Evolutionary conservation across 2,888 invertebrate genomes (phyloP).

Genomic region (Agrotis ipsilon): DNA sequence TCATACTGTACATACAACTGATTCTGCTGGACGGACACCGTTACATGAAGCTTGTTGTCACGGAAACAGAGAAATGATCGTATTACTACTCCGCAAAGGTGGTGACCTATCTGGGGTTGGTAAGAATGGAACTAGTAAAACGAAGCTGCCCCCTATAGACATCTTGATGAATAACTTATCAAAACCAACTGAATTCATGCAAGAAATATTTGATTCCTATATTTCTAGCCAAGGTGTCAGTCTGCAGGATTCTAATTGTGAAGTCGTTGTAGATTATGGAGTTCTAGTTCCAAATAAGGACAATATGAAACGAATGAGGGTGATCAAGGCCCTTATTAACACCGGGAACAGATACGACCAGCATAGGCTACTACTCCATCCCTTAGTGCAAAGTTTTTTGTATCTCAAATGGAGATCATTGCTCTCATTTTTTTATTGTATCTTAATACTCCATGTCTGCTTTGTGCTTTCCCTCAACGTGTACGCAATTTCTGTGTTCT

Average conservation of each 20-base stretch:
- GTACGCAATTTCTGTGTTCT: constrained; percentile 70
- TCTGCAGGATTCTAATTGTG: constrained; percentile 68
- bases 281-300: constrained; percentile 75
- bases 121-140: constrained; percentile 17
- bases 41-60: constrained; percentile 80
- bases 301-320: constrained; percentile 83
- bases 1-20: constrained; percentile 65
- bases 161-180: constrained; percentile 82
- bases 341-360: constrained; percentile 82
- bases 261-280: constrained; percentile 83
- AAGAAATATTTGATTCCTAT: constrained; percentile 84
- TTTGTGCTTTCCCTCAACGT: constrained; percentile 84
- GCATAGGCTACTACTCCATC: constrained; percentile 85
- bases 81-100: constrained; percentile 75
- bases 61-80: constrained; percentile 89
- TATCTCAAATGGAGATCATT: constrained; percentile 88
- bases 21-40: constrained; percentile 36
- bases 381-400: constrained; percentile 88
- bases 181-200: constrained; percentile 85
- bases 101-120: constrained; percentile 69
- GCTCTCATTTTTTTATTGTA: constrained; percentile 84
- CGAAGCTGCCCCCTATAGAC: constrained; percentile 77
- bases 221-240: constrained; percentile 81
- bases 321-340: constrained; percentile 84
- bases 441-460: constrained; percentile 81